Percentiles rank a stretch among this genome's conserved stretches.
Conservation (phyloP, 2,888 invertebrate species). For the Andrena chrysosceles region DNA sequence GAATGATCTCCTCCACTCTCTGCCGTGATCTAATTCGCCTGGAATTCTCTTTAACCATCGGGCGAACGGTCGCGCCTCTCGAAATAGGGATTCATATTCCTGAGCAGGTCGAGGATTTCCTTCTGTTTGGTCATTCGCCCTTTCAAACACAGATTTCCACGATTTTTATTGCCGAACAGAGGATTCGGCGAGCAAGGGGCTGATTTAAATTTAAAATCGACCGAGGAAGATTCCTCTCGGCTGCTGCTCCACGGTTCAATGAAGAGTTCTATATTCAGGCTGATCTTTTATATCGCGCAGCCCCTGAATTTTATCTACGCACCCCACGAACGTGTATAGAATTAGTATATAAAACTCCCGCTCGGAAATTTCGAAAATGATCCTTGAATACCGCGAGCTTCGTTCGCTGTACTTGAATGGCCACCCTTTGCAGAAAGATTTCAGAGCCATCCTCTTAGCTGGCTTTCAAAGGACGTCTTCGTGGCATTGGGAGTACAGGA, state of each 20-base stretch:
- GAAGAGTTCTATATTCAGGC: not conserved
- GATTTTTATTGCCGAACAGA: conserved; percentile 9
- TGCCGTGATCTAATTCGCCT: not conserved
- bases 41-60: not conserved
- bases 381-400: not conserved
- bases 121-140: not conserved
- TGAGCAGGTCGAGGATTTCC: not conserved
- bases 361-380: not conserved
- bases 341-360: not conserved
- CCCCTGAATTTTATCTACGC: not conserved
- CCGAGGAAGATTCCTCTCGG: not conserved
- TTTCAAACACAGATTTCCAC: not conserved
- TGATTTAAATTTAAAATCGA: conserved; percentile 40
- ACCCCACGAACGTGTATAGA: not conserved
- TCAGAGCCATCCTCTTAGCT: not conserved
- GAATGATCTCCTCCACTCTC: conserved; percentile 2
- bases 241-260: not conserved
- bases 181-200: too few species aligned
- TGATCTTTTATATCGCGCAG: too few species aligned
- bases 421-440: too few species aligned
- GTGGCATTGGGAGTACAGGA: not conserved
- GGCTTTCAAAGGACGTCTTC: not conserved
- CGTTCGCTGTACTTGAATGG: too few species aligned
- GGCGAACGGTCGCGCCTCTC: not conserved
- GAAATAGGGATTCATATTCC: not conserved